Evolutionary conservation across 2,888 invertebrate species (phyloP), one percentile per base, ranked within the genome.

Genomic region (Xiphydria camelus): DNA sequence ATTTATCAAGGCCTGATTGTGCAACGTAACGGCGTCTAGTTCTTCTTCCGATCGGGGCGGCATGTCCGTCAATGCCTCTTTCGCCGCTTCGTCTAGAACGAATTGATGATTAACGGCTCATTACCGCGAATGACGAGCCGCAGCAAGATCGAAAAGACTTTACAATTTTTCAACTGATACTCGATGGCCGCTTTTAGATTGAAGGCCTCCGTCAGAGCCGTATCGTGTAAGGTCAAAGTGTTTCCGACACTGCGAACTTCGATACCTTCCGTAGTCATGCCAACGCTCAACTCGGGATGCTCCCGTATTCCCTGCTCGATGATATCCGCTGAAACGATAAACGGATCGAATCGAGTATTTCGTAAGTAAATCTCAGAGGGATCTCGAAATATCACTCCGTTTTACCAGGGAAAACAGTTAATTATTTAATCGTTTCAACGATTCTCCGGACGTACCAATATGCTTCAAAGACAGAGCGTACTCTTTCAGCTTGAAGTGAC

Each of bases 151-250:
- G n/a, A 10, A 29, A 12, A 12, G 15, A 29, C 9, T 55, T 77
- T 78, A 83, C 90, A 80, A 73, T 94, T 91, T 73, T 89, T 90
- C 38, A 91, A 82, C 72, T 95, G 93, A 77, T 94, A 99, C 76
- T 98, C 97, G 61, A 99, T 94, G 3, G 98, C 98, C 6, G 98
- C 96, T 80, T 98, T 98, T 15, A 99, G 81, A 78, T 99, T 99
- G 69, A 98, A 94, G 0, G 98, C 97, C 78, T 99, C 99, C 7
- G 99, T 93, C 2, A 99, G 82, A 14, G 96, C 95, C 3, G 98
- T 97, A 74, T 97, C 89, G 66, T 98, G 96, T 46, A 99, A 80
- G 1, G 90, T 90, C 45, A 94, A 78, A 1, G 95, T 94, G 75
- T 97, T 97, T 0, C 98, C 98, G 22, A 99, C 97, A 68, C 96